Percentiles rank a stretch among this genome's conserved stretches.
These are phyloP conservation scores for Rhinolophus sinicus DNA, from an alignment of 2,113 vertebrate species.

Conservation along the genomic window DNA sequence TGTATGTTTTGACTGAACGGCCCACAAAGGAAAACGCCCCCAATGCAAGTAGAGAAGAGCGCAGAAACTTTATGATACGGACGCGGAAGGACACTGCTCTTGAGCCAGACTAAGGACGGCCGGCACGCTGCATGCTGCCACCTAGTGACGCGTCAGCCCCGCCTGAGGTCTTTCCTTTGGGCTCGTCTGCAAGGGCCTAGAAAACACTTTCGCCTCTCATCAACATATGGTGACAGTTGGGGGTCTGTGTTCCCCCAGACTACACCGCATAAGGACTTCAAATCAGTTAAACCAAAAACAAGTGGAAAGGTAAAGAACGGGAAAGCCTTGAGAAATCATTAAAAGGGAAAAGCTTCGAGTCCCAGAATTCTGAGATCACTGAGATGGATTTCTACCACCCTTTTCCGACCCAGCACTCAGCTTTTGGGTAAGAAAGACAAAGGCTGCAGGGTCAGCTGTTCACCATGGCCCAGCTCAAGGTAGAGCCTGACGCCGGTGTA, in stretches of 20 bases:
- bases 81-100: not conserved
- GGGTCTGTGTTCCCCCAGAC: not conserved
- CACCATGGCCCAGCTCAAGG: accelerated
- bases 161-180: accelerated
- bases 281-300: not conserved
- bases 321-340: not conserved
- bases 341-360: not conserved
- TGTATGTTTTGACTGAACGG: not conserved
- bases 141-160: not conserved
- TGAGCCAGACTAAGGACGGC: accelerated
- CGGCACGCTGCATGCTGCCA: not conserved
- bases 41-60: not conserved
- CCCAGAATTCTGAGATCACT: not conserved
- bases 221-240: accelerated
- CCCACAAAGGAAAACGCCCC: not conserved
- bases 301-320: not conserved
- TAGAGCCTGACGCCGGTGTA: accelerated
- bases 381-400: not conserved
- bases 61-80: accelerated
- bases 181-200: not conserved
- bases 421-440: not conserved
- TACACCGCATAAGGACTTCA: not conserved
- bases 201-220: accelerated
- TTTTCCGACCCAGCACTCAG: not conserved
- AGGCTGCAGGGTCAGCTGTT: not conserved